Base-by-base conservation (phyloP, 1,140 invertebrate species). In the Homalodisca vitripennis region DNA sequence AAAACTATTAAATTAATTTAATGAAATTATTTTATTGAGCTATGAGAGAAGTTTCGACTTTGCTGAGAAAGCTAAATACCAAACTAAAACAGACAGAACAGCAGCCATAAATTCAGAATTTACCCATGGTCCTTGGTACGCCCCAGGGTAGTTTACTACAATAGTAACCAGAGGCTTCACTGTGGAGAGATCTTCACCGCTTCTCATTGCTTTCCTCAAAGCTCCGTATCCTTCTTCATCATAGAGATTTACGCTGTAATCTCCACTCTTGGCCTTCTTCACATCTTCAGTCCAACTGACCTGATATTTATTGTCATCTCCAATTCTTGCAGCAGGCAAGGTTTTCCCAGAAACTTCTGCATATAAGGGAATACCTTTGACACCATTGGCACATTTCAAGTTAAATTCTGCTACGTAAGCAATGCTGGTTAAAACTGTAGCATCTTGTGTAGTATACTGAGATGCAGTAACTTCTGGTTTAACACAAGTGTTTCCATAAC, bases 241-340 rank as follows among this genome's bases (percentile, higher is more conserved):
- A 76, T 90, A 93, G 1, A 98, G 80, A 71, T 89, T 88, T n/a
- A 97, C 84, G 62, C 84, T 82, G 73, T 93, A 90, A 57, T 89
- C 87, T 34, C 94, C 95, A 66, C 90, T 88, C 48, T 84, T 84
- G 0, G 92, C 88, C 74, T 89, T 90, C 41, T 90, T 88, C 6
- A 90, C 84, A 69, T 96, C 94, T 78, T 95, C 92, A 60, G 90
- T 92, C 92, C 93, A 97, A 73, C 93, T 97, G 17, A 98, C 88
- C 91, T 97, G 77, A 1, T 92, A 94, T 78, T 88, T 89, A 71
- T 89, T 87, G 47, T 88, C 86, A 62, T 87, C 88, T 26, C 79
- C 80, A 47, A 92, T 84, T 73, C 87, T 87, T 12, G 91, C 91
- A 41, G 92, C 92, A 20, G 92, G 90, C 53, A 93, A 79, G 22